Evolutionary conservation across 1,140 invertebrate species (phyloP).

Genomic region (Caenorhabditis briggsae): DNA sequence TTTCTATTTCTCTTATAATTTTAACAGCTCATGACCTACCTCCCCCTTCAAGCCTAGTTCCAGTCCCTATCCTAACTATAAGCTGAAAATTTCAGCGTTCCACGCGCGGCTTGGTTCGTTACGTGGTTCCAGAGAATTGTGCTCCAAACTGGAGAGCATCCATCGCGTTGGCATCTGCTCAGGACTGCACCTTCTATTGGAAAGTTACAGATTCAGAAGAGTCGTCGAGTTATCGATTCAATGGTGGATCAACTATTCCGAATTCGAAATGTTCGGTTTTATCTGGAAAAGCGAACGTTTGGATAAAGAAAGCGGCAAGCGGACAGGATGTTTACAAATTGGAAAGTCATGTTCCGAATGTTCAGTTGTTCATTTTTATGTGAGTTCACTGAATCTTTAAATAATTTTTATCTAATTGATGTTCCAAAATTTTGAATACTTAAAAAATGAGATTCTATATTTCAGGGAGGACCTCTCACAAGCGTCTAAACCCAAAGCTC

Average conservation of each 20-base stretch:
- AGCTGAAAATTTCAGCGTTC: not conserved
- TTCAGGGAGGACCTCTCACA: not conserved
- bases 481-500: not conserved
- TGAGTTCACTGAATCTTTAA: not conserved
- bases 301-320: not conserved
- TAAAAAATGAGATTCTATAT: not conserved
- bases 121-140: not conserved
- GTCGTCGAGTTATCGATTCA: not conserved
- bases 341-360: not conserved
- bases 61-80: not conserved
- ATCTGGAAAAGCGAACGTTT: not conserved
- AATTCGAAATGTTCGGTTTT: not conserved
- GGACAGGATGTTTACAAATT: not conserved
- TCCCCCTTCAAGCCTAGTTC: not conserved
- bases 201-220: not conserved
- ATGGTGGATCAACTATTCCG: too few relatives aligned
- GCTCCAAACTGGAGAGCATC: conserved; percentile 39
- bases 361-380: not conserved
- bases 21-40: not conserved
- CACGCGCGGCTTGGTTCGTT: not conserved
- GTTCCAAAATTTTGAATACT: not conserved
- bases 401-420: not conserved
- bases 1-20: not conserved
- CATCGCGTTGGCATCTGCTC: not conserved
- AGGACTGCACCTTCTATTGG: conserved; percentile 37